Evolutionary conservation across 2,113 vertebrate species (phyloP).

Genomic region (Oenanthe oenanthe): DNA sequence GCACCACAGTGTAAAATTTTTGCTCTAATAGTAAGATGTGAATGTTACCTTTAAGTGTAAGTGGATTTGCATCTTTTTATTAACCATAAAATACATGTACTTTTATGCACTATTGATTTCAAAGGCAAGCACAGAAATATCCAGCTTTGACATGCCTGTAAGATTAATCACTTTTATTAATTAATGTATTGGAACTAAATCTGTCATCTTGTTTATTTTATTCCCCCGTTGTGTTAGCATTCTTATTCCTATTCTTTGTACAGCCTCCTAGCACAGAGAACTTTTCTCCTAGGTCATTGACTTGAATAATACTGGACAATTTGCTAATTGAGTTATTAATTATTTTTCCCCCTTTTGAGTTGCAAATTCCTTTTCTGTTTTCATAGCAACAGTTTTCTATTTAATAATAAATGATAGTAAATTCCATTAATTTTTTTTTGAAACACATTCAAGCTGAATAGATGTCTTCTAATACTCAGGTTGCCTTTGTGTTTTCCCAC

Average conservation of each 20-base stretch:
- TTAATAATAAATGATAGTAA: neutral
- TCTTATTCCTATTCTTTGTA: neutral
- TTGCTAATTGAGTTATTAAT: slow-evolving; percentile 60
- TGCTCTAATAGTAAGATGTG: too few species aligned
- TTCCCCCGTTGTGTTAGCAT: neutral
- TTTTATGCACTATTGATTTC: neutral
- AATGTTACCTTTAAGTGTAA: neutral
- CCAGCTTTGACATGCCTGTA: neutral
- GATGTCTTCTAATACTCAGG: neutral
- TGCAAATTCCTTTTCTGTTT: neutral
- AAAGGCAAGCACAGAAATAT: neutral
- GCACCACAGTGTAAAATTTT: neutral
- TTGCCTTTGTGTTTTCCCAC: slow-evolving; percentile 48
- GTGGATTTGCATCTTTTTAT: neutral
- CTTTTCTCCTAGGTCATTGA: slow-evolving; percentile 14
- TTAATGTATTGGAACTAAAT: neutral
- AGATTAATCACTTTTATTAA: neutral
- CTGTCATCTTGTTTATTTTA: neutral
- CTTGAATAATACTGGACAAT: neutral
- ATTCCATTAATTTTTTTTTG: neutral
- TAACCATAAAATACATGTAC: neutral
- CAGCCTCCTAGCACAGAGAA: neutral
- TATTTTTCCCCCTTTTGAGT: slow-evolving; percentile 43
- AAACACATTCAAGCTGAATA: neutral
- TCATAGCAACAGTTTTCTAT: neutral